phyloP scores from a whole-genome alignment of 1,140 invertebrate genomes.

The Thaumetopoea pityocampa region DNA sequence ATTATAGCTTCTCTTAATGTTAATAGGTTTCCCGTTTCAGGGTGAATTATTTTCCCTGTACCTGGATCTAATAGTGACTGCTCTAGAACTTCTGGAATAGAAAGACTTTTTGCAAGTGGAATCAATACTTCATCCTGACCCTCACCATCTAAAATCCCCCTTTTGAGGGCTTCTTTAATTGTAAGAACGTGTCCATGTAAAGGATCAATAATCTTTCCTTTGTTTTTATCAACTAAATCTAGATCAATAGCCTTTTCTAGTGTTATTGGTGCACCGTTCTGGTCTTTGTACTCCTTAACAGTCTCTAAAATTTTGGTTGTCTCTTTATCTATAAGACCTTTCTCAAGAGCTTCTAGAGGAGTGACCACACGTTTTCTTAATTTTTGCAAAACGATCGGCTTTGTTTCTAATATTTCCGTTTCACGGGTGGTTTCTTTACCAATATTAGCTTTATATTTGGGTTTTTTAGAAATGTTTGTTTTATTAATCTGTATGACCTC shows the following conservation, averaged over 20 bases:
- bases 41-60: slow-evolving; percentile 91
- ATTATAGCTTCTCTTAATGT: slow-evolving; percentile 88
- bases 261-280: slow-evolving; percentile 79
- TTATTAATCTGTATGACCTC: slow-evolving; percentile 58
- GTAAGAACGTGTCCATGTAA: slow-evolving; percentile 86
- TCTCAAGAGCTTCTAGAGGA: slow-evolving; percentile 83
- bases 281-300: slow-evolving; percentile 72
- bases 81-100: slow-evolving; percentile 86
- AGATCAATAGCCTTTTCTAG: slow-evolving; percentile 86
- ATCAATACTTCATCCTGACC: slow-evolving; percentile 86
- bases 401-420: slow-evolving; percentile 77
- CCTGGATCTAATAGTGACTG: slow-evolving; percentile 89
- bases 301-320: slow-evolving; percentile 83
- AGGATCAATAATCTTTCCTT: slow-evolving; percentile 89
- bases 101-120: slow-evolving; percentile 87
- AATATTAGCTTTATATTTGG: slow-evolving; percentile 81
- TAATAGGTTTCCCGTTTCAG: slow-evolving; percentile 87
- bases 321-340: slow-evolving; percentile 84
- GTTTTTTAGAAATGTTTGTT: slow-evolving; percentile 79
- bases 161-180: slow-evolving; percentile 89
- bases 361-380: slow-evolving; percentile 84
- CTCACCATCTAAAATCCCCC: slow-evolving; percentile 88
- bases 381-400: slow-evolving; percentile 85
- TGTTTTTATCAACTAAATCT: slow-evolving; percentile 84
- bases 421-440: slow-evolving; percentile 76